Percentiles rank a stretch among this genome's conserved stretches.
These are phyloP conservation scores for Bucco capensis DNA, from an alignment of 2,113 vertebrate species.

Conservation along the genomic window DNA sequence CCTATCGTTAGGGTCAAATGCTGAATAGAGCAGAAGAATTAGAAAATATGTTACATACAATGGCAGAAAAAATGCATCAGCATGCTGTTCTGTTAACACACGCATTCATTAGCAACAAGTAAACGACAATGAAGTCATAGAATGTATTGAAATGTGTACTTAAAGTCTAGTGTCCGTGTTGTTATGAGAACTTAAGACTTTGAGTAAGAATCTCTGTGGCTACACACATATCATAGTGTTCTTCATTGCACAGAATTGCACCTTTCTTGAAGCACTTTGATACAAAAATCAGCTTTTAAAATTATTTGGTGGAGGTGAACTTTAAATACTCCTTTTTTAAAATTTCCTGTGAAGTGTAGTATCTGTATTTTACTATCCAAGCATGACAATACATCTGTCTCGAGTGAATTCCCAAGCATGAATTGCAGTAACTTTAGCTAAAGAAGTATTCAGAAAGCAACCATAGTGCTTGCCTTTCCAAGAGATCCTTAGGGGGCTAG, in stretches of 20 bases:
- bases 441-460: background rate
- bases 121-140: conserved; percentile 65
- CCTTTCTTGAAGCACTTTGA: conserved; percentile 42
- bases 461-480: conserved; percentile 1
- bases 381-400: conserved; percentile 23
- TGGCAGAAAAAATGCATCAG: conserved; percentile 79
- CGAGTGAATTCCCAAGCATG: conserved; percentile 31
- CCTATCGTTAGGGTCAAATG: conserved; percentile 84
- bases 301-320: conserved; percentile 15
- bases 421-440: conserved; percentile 5
- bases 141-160: conserved; percentile 38
- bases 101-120: conserved; percentile 58
- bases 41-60: conserved; percentile 81
- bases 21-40: conserved; percentile 82
- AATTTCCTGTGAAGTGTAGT: conserved; percentile 30
- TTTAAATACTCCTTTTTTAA: background rate
- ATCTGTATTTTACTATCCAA: conserved; percentile 33
- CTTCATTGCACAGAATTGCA: background rate
- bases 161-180: background rate
- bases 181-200: conserved; percentile 7
- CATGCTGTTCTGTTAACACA: conserved; percentile 69
- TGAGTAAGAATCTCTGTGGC: background rate
- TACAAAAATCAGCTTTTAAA: conserved; percentile 31
- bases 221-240: background rate
- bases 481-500: background rate